phyloP scores from a whole-genome alignment of 2,888 invertebrate species.

The Tanypteryx hageni region DNA sequence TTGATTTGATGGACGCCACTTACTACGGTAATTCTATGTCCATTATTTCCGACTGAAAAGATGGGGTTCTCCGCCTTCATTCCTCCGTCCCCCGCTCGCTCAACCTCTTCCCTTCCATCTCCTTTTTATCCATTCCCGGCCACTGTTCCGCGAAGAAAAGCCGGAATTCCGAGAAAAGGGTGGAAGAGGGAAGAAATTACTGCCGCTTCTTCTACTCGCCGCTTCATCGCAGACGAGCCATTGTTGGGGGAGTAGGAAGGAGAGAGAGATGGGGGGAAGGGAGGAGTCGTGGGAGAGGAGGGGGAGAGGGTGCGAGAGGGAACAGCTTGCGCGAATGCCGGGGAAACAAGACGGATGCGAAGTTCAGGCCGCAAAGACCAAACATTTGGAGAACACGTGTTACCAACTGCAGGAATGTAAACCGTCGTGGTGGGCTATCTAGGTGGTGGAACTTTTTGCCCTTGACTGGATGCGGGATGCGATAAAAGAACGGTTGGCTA shows the following conservation, averaged over 20 bases:
- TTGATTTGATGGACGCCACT: conserved; percentile 17
- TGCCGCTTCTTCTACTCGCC: not conserved
- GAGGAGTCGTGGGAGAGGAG: not conserved
- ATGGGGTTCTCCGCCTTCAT: not conserved
- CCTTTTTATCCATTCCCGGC: no score
- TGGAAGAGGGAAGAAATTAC: not conserved
- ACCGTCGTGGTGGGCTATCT: conserved; percentile 31
- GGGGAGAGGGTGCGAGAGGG: not conserved
- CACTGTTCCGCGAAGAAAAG: not conserved
- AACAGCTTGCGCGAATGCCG: not conserved
- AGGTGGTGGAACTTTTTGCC: not conserved
- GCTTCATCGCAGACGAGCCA: no score
- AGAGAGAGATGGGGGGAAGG: not conserved
- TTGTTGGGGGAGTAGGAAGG: not conserved
- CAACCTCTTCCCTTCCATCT: no score
- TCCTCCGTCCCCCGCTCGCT: not conserved
- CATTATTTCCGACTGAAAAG: conserved; percentile 1
- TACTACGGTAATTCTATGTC: not conserved
- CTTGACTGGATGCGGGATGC: not conserved
- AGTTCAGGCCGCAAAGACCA: conserved; percentile 54
- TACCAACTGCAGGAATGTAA: conserved; percentile 58
- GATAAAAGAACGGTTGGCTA: no score
- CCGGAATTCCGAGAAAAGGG: not conserved
- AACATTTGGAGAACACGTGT: conserved; percentile 63
- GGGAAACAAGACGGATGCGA: conserved; percentile 46